Evolutionary conservation across 2,888 invertebrate species (phyloP).

Genomic region (Drosophila buzzatii): DNA sequence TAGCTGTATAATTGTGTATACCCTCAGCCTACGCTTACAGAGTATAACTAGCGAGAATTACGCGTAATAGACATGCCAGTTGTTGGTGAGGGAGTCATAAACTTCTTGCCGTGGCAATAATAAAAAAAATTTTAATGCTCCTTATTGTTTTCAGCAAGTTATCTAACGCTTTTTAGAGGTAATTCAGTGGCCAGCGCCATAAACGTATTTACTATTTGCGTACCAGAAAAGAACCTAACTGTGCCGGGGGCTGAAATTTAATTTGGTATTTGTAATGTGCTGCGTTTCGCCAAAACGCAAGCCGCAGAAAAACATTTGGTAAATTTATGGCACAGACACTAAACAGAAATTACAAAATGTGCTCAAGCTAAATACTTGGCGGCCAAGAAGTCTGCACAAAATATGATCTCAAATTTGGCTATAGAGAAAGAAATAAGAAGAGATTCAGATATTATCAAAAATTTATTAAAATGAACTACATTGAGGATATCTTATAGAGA

Average conservation of each 20-base stretch:
- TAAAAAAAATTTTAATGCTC: slow-evolving; percentile 71
- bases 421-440: too few species aligned
- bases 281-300: slow-evolving; percentile 26
- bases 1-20: neutral
- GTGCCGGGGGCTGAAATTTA: slow-evolving; percentile 29
- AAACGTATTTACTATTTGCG: slow-evolving; percentile 63
- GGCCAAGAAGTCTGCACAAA: neutral
- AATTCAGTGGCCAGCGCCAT: slow-evolving; percentile 49
- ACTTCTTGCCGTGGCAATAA: slow-evolving; percentile 66
- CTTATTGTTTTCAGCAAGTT: slow-evolving; percentile 71
- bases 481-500: neutral
- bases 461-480: neutral
- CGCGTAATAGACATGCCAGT: slow-evolving; percentile 50
- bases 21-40: neutral
- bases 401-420: neutral
- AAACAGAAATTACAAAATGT: slow-evolving; percentile 38
- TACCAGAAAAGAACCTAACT: slow-evolving; percentile 10
- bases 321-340: slow-evolving; percentile 41
- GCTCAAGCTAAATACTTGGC: neutral
- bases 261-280: slow-evolving; percentile 53
- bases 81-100: slow-evolving; percentile 53
- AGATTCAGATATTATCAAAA: neutral
- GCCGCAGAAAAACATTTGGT: slow-evolving; percentile 46
- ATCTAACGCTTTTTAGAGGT: slow-evolving; percentile 60
- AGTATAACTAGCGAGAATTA: slow-evolving; percentile 39